Conservation (phyloP, 1,140 invertebrate genomes). For the Dysdera silvatica region DNA sequence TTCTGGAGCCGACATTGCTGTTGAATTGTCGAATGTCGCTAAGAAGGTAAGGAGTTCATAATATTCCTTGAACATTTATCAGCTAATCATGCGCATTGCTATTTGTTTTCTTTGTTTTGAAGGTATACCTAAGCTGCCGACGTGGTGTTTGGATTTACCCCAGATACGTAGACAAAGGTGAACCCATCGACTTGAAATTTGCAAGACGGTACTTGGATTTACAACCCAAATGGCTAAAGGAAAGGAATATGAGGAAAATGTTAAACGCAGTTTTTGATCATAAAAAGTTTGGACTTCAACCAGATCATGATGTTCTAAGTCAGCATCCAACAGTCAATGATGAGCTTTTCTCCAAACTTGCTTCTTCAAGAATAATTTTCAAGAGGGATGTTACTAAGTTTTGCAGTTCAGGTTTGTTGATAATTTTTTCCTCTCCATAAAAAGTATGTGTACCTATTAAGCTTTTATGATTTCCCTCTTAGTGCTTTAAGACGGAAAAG, state of each 20-base stretch:
- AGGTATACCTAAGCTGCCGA: constrained; percentile 49
- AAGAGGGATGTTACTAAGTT: constrained; percentile 43
- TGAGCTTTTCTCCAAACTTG: constrained; percentile 47
- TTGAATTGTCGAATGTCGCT: constrained; percentile 46
- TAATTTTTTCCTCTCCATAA: too few species aligned
- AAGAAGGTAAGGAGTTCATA: constrained; percentile 37
- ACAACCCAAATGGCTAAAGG: constrained; percentile 2
- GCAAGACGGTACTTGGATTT: background rate
- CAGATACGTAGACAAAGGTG: constrained; percentile 40
- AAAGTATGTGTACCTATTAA: too few species aligned
- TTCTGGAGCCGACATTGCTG: constrained; percentile 50
- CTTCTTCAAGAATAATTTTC: constrained; percentile 44
- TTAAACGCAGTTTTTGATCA: constrained; percentile 46
- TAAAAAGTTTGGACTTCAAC: constrained; percentile 45
- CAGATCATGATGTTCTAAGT: constrained; percentile 42
- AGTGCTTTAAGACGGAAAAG: too few species aligned
- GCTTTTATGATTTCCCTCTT: too few species aligned
- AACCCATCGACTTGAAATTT: constrained; percentile 38
- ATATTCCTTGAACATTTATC: background rate
- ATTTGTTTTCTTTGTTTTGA: background rate
- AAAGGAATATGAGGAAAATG: constrained; percentile 9
- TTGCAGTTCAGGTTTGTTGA: too few species aligned
- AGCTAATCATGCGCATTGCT: constrained; percentile 34
- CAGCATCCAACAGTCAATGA: constrained; percentile 53
- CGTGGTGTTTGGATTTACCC: constrained; percentile 47